A percentile compares a stretch with the other conserved stretches of the same genome.
Evolutionary conservation across 2,113 vertebrate genomes (phyloP).

Genomic region (Aldabrachelys gigantea): DNA sequence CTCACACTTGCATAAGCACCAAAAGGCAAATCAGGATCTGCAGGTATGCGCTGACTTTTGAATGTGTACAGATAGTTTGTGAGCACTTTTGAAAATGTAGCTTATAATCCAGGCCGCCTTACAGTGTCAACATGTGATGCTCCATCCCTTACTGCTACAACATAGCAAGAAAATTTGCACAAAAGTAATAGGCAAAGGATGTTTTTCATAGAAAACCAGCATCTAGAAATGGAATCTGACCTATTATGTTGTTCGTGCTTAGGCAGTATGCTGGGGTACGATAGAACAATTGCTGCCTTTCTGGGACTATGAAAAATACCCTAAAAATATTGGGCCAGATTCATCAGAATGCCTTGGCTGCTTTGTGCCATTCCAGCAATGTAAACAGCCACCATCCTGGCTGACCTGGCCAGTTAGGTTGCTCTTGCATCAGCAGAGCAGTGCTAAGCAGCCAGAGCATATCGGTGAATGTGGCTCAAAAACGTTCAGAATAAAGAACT

Average conservation of each 20-base stretch:
- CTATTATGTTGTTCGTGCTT: neutral
- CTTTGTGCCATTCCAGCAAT: neutral
- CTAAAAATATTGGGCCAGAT: neutral
- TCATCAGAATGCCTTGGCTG: neutral
- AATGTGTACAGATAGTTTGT: neutral
- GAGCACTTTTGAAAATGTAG: neutral
- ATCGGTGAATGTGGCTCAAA: neutral
- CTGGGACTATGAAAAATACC: neutral
- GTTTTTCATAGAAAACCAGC: constrained; percentile 16
- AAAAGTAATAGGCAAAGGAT: neutral
- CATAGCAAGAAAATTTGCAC: neutral
- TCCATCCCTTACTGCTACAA: neutral
- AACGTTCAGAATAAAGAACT: neutral
- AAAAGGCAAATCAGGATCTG: neutral
- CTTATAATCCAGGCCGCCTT: neutral
- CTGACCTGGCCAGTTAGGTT: neutral
- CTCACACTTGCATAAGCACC: neutral
- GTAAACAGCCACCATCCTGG: neutral
- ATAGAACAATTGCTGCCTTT: neutral
- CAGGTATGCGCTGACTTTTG: constrained; percentile 28
- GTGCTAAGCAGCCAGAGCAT: neutral
- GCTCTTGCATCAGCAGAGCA: neutral
- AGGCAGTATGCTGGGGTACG: neutral
- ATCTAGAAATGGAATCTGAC: neutral
- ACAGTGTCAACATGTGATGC: neutral